A percentile compares a stretch with the other conserved stretches of the same genome.
Evolutionary conservation across 2,797 vertebrate genomes (phyloP).

Genomic region (Pitangus sulphuratus): DNA sequence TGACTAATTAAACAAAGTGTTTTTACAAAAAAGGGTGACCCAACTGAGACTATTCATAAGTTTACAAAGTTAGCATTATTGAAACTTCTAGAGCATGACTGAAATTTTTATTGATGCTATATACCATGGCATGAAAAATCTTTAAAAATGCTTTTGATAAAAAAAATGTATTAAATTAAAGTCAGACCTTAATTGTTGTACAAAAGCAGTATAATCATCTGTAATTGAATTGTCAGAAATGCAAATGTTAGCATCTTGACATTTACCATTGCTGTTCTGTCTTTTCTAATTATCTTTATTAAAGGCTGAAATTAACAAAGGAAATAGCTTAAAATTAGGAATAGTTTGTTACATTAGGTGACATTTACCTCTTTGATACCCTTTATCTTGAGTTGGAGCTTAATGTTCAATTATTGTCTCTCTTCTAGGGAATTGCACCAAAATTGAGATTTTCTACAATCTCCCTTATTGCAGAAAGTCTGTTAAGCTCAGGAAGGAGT

Average conservation of each 20-base stretch:
- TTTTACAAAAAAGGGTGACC: background rate
- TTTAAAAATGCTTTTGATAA: conserved; percentile 62
- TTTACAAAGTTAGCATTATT: conserved; percentile 24
- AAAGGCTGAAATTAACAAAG: conserved; percentile 74
- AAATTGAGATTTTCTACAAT: conserved; percentile 91
- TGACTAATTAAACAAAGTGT: conserved; percentile 15
- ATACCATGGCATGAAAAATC: conserved; percentile 45
- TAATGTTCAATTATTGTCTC: conserved; percentile 77
- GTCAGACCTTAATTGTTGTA: conserved; percentile 69
- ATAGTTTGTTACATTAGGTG: conserved; percentile 73
- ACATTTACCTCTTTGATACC: conserved; percentile 82
- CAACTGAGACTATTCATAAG: background rate
- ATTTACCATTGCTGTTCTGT: conserved; percentile 74
- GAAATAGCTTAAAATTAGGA: conserved; percentile 69
- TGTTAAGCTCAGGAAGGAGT: conserved; percentile 76
- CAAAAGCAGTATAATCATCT: conserved; percentile 72
- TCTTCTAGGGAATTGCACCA: conserved; percentile 91
- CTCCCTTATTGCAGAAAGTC: conserved; percentile 89
- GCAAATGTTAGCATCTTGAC: conserved; percentile 77
- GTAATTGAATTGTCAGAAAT: conserved; percentile 77
- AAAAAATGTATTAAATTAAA: conserved; percentile 68
- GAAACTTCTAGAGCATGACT: conserved; percentile 27
- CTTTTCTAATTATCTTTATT: conserved; percentile 79
- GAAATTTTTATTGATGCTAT: conserved; percentile 25
- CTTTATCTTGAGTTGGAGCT: conserved; percentile 77